These are phyloP conservation scores for Drosophila yooni DNA, from an alignment of 2,888 invertebrate genomes.

Conservation along the genomic window DNA sequence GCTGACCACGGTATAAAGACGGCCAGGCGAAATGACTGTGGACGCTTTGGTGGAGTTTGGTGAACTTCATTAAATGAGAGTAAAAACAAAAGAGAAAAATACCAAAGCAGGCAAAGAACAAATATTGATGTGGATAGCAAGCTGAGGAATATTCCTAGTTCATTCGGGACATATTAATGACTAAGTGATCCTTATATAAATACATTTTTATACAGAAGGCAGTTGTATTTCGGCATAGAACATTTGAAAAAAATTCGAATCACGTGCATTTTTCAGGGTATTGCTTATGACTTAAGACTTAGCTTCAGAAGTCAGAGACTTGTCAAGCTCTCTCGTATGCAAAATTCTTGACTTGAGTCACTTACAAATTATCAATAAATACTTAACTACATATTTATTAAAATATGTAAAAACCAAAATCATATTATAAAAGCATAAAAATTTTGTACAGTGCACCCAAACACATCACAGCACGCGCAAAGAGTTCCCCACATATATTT, in stretches of 20 bases:
- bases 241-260: too few relatives aligned
- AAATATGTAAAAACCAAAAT: neutral
- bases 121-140: constrained; percentile 5
- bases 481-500: constrained; percentile 35
- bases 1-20: constrained; percentile 18
- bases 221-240: too few relatives aligned
- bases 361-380: neutral
- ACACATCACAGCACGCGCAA: constrained; percentile 46
- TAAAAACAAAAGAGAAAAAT: constrained; percentile 31
- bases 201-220: too few relatives aligned
- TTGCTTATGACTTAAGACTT: too few relatives aligned
- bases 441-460: constrained; percentile 41
- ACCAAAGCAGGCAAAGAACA: constrained; percentile 16
- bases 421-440: neutral
- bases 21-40: constrained; percentile 25
- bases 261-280: too few relatives aligned
- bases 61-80: constrained; percentile 68
- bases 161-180: constrained; percentile 1
- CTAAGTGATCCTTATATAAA: neutral
- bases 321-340: neutral
- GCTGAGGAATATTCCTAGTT: neutral
- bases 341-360: neutral
- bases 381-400: neutral
- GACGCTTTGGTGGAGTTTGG: constrained; percentile 45
- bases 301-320: neutral